Percentiles rank a stretch among this genome's conserved stretches.
These are phyloP conservation scores for Microtus richardsoni DNA, from an alignment of 2,113 vertebrate genomes.

Conservation along the genomic window DNA sequence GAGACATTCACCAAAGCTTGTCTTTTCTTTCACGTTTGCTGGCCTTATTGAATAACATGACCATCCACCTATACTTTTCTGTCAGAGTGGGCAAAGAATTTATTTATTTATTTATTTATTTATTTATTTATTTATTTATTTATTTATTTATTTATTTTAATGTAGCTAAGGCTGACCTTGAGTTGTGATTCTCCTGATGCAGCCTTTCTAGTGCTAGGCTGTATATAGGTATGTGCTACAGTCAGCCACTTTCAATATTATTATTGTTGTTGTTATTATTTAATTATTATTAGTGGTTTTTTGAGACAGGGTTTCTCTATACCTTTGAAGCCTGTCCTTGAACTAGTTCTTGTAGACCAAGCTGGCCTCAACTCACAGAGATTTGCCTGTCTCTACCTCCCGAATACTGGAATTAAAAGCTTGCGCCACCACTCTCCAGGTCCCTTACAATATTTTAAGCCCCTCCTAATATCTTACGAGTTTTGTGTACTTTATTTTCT, in stretches of 20 bases:
- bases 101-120: neutral
- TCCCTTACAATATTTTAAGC: too few species aligned
- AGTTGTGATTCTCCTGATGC: neutral
- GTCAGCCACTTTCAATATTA: neutral
- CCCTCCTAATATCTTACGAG: neutral
- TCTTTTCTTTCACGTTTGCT: neutral
- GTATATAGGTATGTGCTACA: neutral
- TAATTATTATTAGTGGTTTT: too few species aligned
- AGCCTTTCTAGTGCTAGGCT: neutral
- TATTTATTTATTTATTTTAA: too few species aligned
- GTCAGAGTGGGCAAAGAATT: neutral
- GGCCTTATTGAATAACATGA: neutral
- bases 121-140: rapidly evolving
- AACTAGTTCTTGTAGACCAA: too few species aligned
- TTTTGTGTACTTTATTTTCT: neutral
- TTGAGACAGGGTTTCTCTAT: too few species aligned
- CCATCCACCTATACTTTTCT: neutral
- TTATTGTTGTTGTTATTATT: too few species aligned
- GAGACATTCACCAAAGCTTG: neutral
- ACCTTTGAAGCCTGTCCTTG: too few species aligned
- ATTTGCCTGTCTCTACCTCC: too few species aligned
- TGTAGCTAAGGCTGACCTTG: neutral
- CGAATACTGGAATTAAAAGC: too few species aligned
- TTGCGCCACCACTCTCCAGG: too few species aligned
- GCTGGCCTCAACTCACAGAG: too few species aligned